These are phyloP conservation scores for Galaxias olidus DNA, from an alignment of 2,797 vertebrate genomes.

Conservation along the genomic window DNA sequence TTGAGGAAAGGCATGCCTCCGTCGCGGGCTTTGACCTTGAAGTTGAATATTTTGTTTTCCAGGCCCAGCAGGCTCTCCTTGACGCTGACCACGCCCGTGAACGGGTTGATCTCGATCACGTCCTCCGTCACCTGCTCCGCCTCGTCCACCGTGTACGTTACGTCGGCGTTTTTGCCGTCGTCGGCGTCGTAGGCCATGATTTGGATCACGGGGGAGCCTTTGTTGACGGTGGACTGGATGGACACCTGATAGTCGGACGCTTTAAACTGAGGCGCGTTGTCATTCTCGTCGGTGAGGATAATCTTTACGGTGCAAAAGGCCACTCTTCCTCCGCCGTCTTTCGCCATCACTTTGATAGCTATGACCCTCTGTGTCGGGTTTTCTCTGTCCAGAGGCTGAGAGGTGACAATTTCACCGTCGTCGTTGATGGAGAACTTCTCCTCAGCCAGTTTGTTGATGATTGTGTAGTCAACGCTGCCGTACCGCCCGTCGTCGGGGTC, in stretches of 20 bases:
- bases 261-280: conserved; percentile 92
- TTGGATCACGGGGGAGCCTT: conserved; percentile 90
- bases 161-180: conserved; percentile 94
- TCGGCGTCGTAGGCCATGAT: conserved; percentile 95
- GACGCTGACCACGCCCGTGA: conserved; percentile 87
- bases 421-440: conserved; percentile 89
- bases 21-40: conserved; percentile 92
- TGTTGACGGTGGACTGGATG: conserved; percentile 90
- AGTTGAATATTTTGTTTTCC: conserved; percentile 92
- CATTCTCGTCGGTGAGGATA: conserved; percentile 96
- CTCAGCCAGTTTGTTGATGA: conserved; percentile 93
- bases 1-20: conserved; percentile 90
- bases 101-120: conserved; percentile 90
- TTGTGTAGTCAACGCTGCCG: conserved; percentile 92
- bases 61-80: conserved; percentile 89
- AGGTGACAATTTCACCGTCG: conserved; percentile 85
- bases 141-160: conserved; percentile 90
- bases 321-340: conserved; percentile 92
- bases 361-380: conserved; percentile 92
- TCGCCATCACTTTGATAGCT: conserved; percentile 96
- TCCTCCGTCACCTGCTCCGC: conserved; percentile 82
- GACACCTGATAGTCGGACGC: conserved; percentile 89
- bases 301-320: conserved; percentile 96
- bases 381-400: conserved; percentile 90
- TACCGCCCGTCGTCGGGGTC: conserved; percentile 92